Conservation (phyloP, 2,888 invertebrate species). For the Drosophila mercatorum region DNA sequence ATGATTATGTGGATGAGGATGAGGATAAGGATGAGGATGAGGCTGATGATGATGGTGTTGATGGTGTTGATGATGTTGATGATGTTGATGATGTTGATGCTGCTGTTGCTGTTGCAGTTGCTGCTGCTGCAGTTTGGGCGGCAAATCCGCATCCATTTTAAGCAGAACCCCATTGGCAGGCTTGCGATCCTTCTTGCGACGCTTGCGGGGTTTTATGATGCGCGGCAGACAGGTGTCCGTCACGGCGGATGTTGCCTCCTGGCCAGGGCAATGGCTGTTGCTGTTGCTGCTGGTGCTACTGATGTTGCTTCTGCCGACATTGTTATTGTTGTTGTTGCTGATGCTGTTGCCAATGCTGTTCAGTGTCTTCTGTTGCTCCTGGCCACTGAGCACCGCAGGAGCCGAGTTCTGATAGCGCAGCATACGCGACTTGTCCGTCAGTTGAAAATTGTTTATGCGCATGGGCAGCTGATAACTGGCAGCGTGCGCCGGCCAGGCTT, state of each 20-base stretch:
- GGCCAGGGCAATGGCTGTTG: conserved; percentile 12
- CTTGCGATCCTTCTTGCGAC: conserved; percentile 95
- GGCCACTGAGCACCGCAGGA: conserved; percentile 65
- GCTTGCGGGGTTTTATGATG: conserved; percentile 94
- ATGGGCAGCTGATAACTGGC: conserved; percentile 46
- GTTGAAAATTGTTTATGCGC: conserved; percentile 39
- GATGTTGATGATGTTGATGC: conserved; percentile 13
- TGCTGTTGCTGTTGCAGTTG: conserved; percentile 9
- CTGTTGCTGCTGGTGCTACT: conserved; percentile 4
- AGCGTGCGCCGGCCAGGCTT: conserved; percentile 48
- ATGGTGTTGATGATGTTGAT: background rate
- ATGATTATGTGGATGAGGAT: background rate
- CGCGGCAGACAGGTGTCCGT: conserved; percentile 92
- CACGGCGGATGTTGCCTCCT: conserved; percentile 25
- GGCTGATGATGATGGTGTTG: background rate
- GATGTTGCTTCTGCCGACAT: conserved; percentile 8
- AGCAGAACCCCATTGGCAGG: conserved; percentile 86
- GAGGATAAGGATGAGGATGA: background rate
- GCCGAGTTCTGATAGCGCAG: conserved; percentile 81
- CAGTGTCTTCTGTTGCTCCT: conserved; percentile 42
- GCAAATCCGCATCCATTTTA: conserved; percentile 70
- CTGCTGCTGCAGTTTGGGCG: conserved; percentile 48
- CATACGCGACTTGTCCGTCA: conserved; percentile 65
- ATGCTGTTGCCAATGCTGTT: conserved; percentile 21
- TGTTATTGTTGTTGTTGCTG: conserved; percentile 1